These are phyloP conservation scores for Patella depressa DNA, from an alignment of 2,888 invertebrate genomes.

Conservation along the genomic window DNA sequence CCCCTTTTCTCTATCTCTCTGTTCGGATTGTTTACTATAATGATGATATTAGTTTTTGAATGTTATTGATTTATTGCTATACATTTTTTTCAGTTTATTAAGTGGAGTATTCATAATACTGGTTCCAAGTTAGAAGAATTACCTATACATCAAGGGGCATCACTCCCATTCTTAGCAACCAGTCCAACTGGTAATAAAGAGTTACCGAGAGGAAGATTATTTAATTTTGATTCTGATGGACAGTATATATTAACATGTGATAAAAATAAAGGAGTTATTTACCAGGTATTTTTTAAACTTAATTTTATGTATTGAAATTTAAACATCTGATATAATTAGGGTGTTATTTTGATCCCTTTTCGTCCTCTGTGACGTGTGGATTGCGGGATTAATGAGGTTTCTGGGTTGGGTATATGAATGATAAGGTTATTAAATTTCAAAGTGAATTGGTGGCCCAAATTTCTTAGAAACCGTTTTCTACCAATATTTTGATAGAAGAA, in stretches of 20 bases:
- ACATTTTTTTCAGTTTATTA: conserved; percentile 59
- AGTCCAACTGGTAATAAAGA: conserved; percentile 49
- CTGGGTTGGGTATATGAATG: too few relatives aligned
- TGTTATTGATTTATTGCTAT: conserved; percentile 1
- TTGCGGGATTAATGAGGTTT: too few relatives aligned
- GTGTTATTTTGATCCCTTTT: too few relatives aligned
- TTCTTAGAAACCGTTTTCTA: too few relatives aligned
- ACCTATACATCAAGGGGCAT: conserved; percentile 60
- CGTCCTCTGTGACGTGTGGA: too few relatives aligned
- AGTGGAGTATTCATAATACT: conserved; percentile 72
- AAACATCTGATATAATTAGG: too few relatives aligned
- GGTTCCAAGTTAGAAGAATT: conserved; percentile 70
- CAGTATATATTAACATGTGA: conserved; percentile 72
- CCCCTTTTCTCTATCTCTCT: too few relatives aligned
- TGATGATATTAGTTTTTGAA: conserved; percentile 4
- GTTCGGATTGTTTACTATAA: background rate
- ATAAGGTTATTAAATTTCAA: too few relatives aligned
- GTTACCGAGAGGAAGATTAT: conserved; percentile 71
- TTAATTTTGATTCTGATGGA: conserved; percentile 73
- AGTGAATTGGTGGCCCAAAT: too few relatives aligned
- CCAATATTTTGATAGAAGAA: too few relatives aligned
- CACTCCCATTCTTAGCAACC: conserved; percentile 59
- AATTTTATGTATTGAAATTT: too few relatives aligned
- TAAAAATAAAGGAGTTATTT: conserved; percentile 70
- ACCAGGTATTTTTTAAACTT: conserved; percentile 66